These are phyloP conservation scores for Lasiurus borealis DNA, from an alignment of 2,113 vertebrate genomes.

Conservation along the genomic window DNA sequence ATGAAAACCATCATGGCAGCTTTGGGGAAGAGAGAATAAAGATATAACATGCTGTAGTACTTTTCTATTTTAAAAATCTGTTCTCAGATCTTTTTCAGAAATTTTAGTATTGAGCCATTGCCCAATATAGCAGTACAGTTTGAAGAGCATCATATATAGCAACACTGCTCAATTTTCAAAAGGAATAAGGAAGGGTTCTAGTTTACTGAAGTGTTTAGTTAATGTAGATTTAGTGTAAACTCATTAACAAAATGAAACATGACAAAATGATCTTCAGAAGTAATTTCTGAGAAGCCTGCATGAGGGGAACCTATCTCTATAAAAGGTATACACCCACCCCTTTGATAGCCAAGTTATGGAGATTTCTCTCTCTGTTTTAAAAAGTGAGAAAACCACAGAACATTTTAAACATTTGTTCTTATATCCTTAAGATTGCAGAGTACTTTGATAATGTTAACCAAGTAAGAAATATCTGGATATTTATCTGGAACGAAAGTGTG, in stretches of 20 bases:
- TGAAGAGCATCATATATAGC: not conserved
- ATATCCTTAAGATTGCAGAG: not conserved
- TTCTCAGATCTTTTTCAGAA: conserved; percentile 12
- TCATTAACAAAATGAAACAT: conserved; percentile 32
- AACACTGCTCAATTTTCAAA: not conserved
- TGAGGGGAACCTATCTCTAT: not conserved
- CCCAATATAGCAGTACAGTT: not conserved
- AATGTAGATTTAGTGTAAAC: conserved; percentile 34
- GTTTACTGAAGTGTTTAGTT: not conserved
- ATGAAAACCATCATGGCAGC: not conserved
- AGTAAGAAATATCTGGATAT: conserved; percentile 6
- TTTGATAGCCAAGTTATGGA: not conserved
- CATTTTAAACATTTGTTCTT: conserved; percentile 24
- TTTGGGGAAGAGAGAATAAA: conserved; percentile 40
- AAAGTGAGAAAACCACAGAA: conserved; percentile 5
- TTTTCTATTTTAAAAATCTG: conserved; percentile 48
- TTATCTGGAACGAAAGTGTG: not conserved
- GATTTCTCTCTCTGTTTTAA: conserved; percentile 20
- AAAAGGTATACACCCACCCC: not conserved
- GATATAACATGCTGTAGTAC: not conserved
- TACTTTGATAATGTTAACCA: not conserved
- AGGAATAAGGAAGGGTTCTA: not conserved
- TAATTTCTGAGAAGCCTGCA: conserved; percentile 24
- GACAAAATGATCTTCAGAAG: conserved; percentile 49
- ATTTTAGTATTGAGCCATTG: not conserved